These are phyloP conservation scores for Xestia sexstrigata DNA, from an alignment of 2,888 invertebrate species.

Conservation along the genomic window DNA sequence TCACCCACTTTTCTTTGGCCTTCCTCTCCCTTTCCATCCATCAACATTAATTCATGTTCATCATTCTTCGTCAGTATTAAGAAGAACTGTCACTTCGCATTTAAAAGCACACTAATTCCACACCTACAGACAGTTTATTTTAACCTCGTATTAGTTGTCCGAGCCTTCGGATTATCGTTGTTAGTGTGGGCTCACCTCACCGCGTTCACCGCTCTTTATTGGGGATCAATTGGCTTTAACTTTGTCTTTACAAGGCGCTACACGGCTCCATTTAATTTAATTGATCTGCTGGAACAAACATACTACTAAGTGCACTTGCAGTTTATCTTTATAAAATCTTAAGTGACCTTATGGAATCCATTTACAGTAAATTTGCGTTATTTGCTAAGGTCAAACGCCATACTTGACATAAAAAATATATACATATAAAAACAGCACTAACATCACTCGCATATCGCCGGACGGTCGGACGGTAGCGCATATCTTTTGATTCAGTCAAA, in stretches of 20 bases:
- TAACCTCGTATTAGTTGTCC: constrained; percentile 41
- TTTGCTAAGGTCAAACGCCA: not conserved
- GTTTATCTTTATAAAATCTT: not conserved
- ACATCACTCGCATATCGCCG: not conserved
- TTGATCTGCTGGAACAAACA: constrained; percentile 41
- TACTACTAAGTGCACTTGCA: constrained; percentile 10
- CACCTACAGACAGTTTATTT: constrained; percentile 36
- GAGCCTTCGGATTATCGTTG: constrained; percentile 67
- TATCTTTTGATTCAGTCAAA: not conserved
- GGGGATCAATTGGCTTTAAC: constrained; percentile 64
- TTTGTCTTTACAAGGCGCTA: constrained; percentile 48
- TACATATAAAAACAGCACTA: not conserved
- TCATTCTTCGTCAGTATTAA: not conserved
- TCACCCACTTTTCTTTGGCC: no score
- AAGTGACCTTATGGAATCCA: not conserved
- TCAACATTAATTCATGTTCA: no score
- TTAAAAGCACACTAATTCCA: not conserved
- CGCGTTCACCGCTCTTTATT: constrained; percentile 66
- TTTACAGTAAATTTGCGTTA: constrained; percentile 9
- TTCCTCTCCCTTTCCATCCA: no score
- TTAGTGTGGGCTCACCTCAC: constrained; percentile 64
- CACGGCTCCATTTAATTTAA: constrained; percentile 46
- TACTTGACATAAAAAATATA: not conserved
- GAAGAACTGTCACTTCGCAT: not conserved
- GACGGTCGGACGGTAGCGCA: not conserved